A percentile compares a stretch with the other conserved stretches of the same genome.
Evolutionary conservation across 1,140 invertebrate genomes (phyloP).

Genomic region (Drosophila azteca): DNA sequence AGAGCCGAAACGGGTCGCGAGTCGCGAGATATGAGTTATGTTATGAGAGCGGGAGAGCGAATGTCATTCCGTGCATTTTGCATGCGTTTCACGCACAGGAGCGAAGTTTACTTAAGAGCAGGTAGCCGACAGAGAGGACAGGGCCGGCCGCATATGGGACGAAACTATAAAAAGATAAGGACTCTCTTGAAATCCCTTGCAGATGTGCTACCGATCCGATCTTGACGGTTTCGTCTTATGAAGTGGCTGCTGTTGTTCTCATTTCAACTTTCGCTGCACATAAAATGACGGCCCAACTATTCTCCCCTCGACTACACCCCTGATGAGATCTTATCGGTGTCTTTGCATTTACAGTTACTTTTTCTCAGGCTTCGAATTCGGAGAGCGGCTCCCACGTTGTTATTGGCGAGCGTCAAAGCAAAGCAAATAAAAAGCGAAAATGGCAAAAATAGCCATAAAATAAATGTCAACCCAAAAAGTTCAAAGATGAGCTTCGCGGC

Average conservation of each 20-base stretch:
- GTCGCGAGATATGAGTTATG: slow-evolving; percentile 27
- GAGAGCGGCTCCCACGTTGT: slow-evolving; percentile 30
- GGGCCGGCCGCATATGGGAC: no score
- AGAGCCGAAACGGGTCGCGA: slow-evolving; percentile 7
- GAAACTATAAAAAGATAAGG: no score
- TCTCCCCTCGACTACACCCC: slow-evolving; percentile 15
- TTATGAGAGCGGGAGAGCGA: slow-evolving; percentile 2
- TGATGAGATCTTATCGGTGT: not conserved
- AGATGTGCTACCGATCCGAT: no score
- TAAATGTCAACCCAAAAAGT: slow-evolving; percentile 64
- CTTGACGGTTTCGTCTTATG: no score
- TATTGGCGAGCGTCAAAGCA: slow-evolving; percentile 5
- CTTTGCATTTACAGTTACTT: slow-evolving; percentile 37
- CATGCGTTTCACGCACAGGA: slow-evolving; percentile 38
- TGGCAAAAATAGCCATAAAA: slow-evolving; percentile 15
- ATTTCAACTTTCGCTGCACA: no score
- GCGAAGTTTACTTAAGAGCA: slow-evolving; percentile 15
- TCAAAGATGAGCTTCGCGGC: slow-evolving; percentile 36
- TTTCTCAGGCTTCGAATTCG: slow-evolving; percentile 23
- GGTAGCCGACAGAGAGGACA: slow-evolving; percentile 22
- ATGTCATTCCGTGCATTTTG: slow-evolving; percentile 18
- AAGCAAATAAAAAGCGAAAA: slow-evolving; percentile 14
- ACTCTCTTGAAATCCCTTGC: no score
- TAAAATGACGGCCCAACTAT: not conserved
- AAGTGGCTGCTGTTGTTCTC: not conserved